These are phyloP conservation scores for Drosophila sp. DNA, from an alignment of 1,140 invertebrate genomes.

Conservation along the genomic window DNA sequence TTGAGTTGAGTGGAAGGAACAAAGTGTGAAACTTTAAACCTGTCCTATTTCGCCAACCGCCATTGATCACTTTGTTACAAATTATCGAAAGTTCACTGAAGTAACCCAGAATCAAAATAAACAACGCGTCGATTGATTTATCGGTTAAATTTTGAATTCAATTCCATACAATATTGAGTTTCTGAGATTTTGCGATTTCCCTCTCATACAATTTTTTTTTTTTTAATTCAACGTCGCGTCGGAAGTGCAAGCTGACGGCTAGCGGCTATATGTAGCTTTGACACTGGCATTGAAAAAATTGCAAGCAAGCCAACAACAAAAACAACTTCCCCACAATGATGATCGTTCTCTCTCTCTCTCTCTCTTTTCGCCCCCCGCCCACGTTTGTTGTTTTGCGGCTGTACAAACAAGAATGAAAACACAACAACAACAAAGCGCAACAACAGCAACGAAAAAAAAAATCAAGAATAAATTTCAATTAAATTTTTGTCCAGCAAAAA, in stretches of 20 bases:
- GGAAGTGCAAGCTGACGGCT: constrained; percentile 13
- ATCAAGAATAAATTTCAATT: constrained; percentile 27
- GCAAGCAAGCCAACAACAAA: constrained; percentile 23
- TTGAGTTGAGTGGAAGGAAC: too few relatives aligned
- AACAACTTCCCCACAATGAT: constrained; percentile 4
- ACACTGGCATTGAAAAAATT: constrained; percentile 69
- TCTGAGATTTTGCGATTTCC: too few relatives aligned
- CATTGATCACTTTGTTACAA: too few relatives aligned
- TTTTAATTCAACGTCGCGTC: constrained; percentile 25
- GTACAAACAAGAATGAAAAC: constrained; percentile 1
- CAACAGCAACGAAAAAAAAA: neutral
- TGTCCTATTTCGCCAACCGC: too few relatives aligned
- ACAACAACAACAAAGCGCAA: constrained; percentile 17
- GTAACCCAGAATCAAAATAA: too few relatives aligned
- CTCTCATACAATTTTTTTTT: too few relatives aligned
- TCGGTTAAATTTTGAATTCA: too few relatives aligned
- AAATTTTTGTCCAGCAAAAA: neutral
- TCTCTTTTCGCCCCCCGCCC: neutral
- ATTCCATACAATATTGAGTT: too few relatives aligned
- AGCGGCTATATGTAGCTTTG: constrained; percentile 36
- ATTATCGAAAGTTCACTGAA: neutral
- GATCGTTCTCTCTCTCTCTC: neutral
- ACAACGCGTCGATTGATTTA: too few relatives aligned
- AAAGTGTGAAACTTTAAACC: too few relatives aligned
- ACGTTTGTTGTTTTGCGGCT: constrained; percentile 1